Percentiles rank a stretch among this genome's conserved stretches.
Evolutionary conservation across 2,888 invertebrate genomes (phyloP).

Genomic region (Stenotaenia linearis): DNA sequence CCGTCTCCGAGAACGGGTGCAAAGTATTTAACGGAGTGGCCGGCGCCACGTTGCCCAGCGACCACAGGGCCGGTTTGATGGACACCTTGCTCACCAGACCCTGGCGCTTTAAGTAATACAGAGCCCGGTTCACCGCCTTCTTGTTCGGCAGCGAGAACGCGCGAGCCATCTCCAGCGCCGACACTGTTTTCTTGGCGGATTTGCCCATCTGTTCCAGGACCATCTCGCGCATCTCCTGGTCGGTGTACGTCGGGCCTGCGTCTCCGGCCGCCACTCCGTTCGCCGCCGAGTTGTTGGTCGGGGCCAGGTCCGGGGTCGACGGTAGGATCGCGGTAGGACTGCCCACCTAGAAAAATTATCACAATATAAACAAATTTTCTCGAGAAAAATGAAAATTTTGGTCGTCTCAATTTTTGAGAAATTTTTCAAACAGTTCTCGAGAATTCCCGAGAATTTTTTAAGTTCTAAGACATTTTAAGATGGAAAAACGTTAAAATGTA

Average conservation of each 20-base stretch:
- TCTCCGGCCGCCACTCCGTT: background rate
- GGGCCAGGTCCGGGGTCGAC: background rate
- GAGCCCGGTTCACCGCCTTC: constrained; percentile 31
- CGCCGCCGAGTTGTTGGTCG: background rate
- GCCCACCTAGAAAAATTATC: too few relatives aligned
- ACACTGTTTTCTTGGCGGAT: constrained; percentile 27
- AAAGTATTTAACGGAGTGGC: constrained; percentile 29
- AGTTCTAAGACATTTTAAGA: too few relatives aligned
- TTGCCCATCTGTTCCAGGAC: constrained; percentile 33
- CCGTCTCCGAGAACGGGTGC: constrained; percentile 31
- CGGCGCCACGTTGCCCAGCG: constrained; percentile 30
- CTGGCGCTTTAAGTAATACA: constrained; percentile 32
- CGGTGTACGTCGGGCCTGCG: constrained; percentile 19
- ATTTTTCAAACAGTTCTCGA: too few relatives aligned
- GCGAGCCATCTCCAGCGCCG: constrained; percentile 31
- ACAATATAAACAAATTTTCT: too few relatives aligned
- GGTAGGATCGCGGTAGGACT: background rate
- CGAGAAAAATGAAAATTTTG: too few relatives aligned
- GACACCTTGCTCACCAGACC: constrained; percentile 32
- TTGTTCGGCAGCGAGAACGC: constrained; percentile 31
- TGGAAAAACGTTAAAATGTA: too few relatives aligned
- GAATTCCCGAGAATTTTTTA: too few relatives aligned
- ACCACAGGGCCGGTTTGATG: constrained; percentile 32
- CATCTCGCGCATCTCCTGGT: constrained; percentile 33
- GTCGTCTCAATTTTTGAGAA: too few relatives aligned